Conservation (phyloP, 2,113 vertebrate species). For the Eira barbara region DNA sequence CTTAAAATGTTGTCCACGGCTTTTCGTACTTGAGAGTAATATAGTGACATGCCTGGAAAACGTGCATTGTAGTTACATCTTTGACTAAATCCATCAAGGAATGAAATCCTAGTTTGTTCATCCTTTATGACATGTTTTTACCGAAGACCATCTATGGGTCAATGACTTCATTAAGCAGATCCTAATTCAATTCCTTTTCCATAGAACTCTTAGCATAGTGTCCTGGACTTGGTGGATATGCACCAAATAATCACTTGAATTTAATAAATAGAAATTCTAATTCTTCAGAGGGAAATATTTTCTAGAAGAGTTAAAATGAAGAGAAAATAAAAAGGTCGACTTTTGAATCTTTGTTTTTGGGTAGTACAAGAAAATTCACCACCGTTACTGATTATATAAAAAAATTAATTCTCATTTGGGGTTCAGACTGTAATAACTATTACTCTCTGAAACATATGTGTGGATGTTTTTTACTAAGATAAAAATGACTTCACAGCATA, state of each 20-base stretch:
- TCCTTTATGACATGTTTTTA: not conserved
- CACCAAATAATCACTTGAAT: not conserved
- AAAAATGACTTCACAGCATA: not conserved
- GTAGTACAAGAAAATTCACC: conserved; percentile 33
- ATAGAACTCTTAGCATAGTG: not conserved
- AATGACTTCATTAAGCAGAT: not conserved
- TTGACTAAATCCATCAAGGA: not conserved
- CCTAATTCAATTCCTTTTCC: not conserved
- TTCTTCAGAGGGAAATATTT: conserved; percentile 40
- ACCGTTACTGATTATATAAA: not conserved
- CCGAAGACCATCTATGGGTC: not conserved
- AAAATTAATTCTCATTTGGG: conserved; percentile 3
- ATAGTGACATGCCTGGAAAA: conserved; percentile 94
- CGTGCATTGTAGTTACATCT: not conserved
- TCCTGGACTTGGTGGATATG: not conserved
- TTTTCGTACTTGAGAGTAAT: conserved; percentile 99
- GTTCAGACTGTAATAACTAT: not conserved
- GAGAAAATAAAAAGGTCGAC: conserved; percentile 6
- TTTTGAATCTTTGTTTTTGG: conserved; percentile 4
- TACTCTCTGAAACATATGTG: not conserved
- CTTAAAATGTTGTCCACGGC: conserved; percentile 96
- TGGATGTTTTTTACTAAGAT: not conserved
- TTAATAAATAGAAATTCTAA: not conserved
- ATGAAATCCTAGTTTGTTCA: not conserved
- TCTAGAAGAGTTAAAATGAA: conserved; percentile 34